These are phyloP conservation scores for Hystrix brachyura DNA, from an alignment of 2,113 vertebrate species.

Conservation along the genomic window DNA sequence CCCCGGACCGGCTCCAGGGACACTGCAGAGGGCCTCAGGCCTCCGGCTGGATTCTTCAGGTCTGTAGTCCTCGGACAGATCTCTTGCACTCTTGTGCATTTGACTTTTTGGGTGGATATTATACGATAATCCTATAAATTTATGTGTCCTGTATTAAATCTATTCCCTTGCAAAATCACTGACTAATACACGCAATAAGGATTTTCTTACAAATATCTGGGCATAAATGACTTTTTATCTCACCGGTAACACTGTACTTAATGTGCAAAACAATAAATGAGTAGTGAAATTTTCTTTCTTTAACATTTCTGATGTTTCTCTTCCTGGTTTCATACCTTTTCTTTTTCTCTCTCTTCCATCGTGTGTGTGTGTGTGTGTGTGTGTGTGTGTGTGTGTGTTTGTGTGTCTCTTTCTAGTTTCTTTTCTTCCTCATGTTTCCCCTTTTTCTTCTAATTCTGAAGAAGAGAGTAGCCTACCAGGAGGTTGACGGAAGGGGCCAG, in stretches of 20 bases:
- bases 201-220: background rate
- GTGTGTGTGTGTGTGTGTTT: background rate
- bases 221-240: background rate
- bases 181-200: background rate
- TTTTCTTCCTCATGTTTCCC: background rate
- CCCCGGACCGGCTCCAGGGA: too few species aligned
- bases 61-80: too few species aligned
- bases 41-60: too few species aligned
- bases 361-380: background rate
- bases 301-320: background rate
- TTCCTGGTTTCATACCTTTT: background rate
- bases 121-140: too few species aligned
- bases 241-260: background rate
- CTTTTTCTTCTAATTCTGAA: background rate
- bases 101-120: too few species aligned
- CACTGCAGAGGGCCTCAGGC: too few species aligned
- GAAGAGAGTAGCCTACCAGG: too few species aligned
- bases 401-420: background rate
- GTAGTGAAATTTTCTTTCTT: background rate
- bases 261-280: background rate
- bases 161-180: too few species aligned
- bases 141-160: too few species aligned
- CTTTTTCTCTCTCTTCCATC: background rate
- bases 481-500: background rate
- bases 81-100: too few species aligned